A percentile compares a stretch with the other conserved stretches of the same genome.
phyloP scores from a whole-genome alignment of 2,888 invertebrate species.

The Scaptomyza tumidula region DNA sequence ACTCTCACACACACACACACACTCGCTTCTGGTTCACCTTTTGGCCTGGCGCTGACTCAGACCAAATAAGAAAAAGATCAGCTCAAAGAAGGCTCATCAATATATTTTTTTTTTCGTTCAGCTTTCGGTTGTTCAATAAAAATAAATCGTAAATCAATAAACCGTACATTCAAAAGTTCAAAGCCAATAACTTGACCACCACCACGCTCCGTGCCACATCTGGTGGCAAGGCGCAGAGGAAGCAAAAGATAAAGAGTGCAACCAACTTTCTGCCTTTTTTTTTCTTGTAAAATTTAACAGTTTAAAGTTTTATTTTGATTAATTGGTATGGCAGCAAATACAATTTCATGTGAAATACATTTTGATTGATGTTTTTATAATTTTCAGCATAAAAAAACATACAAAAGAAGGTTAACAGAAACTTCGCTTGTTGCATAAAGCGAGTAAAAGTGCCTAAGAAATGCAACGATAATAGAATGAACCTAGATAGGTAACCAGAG shows the following conservation, averaged over 20 bases:
- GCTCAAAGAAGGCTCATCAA: constrained; percentile 64
- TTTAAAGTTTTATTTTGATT: constrained; percentile 64
- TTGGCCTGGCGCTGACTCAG: constrained; percentile 70
- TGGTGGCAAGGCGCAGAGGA: background rate
- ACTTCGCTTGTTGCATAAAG: too few relatives aligned
- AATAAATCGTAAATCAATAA: constrained; percentile 79
- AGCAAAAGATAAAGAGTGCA: background rate
- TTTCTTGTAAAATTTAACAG: constrained; percentile 59
- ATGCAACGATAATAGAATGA: too few relatives aligned
- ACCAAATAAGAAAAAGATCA: background rate
- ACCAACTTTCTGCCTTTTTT: constrained; percentile 15
- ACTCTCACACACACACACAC: too few relatives aligned
- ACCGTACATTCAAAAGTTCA: constrained; percentile 59
- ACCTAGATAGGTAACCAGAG: too few relatives aligned
- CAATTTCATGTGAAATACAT: constrained; percentile 58
- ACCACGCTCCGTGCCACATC: background rate
- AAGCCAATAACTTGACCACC: constrained; percentile 26
- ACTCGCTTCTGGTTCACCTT: constrained; percentile 51
- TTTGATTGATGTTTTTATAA: constrained; percentile 79
- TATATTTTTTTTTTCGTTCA: constrained; percentile 36
- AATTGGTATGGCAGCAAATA: constrained; percentile 58
- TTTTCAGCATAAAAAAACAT: constrained; percentile 35
- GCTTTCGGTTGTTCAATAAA: constrained; percentile 54
- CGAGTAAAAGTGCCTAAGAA: too few relatives aligned
- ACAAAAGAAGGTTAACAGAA: too few relatives aligned